Percentiles rank a stretch among this genome's conserved stretches.
Conservation (phyloP, 92 coral and sea anemone species). For the Paramuricea clavata region DNA sequence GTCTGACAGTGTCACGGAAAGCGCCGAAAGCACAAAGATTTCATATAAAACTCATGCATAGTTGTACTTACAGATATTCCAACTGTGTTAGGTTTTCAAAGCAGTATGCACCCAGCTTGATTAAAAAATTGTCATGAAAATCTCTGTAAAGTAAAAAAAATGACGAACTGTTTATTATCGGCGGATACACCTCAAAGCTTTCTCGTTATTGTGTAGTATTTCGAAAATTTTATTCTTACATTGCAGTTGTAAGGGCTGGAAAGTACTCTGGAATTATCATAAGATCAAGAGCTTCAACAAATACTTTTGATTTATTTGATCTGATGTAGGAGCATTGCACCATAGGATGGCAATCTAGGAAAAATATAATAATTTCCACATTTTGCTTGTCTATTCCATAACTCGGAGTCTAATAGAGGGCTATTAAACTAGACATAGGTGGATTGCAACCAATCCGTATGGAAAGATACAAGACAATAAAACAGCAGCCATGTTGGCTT, state of each 20-base stretch:
- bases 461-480: too few relatives aligned
- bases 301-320: constrained; percentile 5
- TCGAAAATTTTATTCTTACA: neutral
- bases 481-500: too few relatives aligned
- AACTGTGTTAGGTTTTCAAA: constrained; percentile 9
- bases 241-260: neutral
- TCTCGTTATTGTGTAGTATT: neutral
- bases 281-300: neutral
- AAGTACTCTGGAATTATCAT: neutral
- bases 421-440: too few relatives aligned
- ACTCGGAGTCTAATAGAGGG: too few relatives aligned
- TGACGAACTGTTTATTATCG: too few relatives aligned
- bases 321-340: neutral
- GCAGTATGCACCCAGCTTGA: neutral
- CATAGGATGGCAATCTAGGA: constrained; percentile 20
- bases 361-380: neutral
- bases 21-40: neutral
- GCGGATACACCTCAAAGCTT: too few relatives aligned
- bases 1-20: too few relatives aligned
- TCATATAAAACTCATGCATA: neutral
- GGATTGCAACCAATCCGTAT: too few relatives aligned
- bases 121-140: neutral
- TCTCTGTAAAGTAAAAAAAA: neutral
- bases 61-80: constrained; percentile 27
- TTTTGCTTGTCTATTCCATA: too few relatives aligned